These are phyloP conservation scores for Colius striatus DNA, from an alignment of 2,113 vertebrate species.

Conservation along the genomic window DNA sequence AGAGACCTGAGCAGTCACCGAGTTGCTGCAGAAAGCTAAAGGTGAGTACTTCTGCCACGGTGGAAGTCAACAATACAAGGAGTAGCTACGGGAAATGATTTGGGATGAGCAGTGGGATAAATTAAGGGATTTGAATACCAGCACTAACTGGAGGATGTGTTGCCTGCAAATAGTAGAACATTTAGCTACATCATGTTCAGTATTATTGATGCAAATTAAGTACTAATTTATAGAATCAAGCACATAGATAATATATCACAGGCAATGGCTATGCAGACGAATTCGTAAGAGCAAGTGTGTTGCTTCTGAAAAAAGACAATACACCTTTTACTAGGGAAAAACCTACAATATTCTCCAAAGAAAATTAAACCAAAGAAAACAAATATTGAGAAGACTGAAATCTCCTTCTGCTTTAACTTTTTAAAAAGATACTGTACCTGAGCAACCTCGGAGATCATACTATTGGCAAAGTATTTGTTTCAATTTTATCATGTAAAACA, in stretches of 20 bases:
- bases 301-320: not conserved
- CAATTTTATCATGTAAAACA: conserved; percentile 63
- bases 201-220: not conserved
- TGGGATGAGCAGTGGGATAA: not conserved
- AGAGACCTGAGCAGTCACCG: not conserved
- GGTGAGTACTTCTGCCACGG: not conserved
- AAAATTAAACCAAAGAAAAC: not conserved
- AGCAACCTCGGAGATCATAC: conserved; percentile 53
- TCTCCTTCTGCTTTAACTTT: conserved; percentile 28
- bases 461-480: conserved; percentile 55
- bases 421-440: conserved; percentile 18
- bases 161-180: not conserved
- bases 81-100: not conserved
- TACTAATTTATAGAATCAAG: not conserved
- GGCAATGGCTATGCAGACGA: not conserved
- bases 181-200: not conserved
- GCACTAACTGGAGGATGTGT: not conserved
- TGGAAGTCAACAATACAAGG: not conserved
- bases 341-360: not conserved
- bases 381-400: not conserved
- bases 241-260: not conserved
- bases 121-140: not conserved
- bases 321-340: not conserved
- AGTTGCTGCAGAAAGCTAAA: not conserved
- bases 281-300: not conserved